A percentile compares a stretch with the other conserved stretches of the same genome.
Evolutionary conservation across 2,113 vertebrate species (phyloP).

Genomic region (Xenopus laevis): DNA sequence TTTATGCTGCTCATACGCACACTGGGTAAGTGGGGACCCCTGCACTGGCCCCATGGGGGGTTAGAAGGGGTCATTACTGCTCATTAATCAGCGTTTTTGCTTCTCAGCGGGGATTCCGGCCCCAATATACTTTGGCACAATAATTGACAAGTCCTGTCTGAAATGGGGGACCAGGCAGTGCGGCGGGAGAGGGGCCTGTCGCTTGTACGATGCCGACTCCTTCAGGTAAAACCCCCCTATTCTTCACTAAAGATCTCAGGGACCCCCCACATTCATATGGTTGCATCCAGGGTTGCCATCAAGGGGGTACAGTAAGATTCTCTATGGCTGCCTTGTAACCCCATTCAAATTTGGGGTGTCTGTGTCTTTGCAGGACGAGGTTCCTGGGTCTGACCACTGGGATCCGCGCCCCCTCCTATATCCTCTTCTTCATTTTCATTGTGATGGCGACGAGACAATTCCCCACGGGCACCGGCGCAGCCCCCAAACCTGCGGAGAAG

Average conservation of each 20-base stretch:
- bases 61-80: no score
- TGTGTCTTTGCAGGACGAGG: constrained; percentile 3
- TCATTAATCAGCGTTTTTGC: background rate
- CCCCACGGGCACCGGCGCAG: background rate
- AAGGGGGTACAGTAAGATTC: no score
- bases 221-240: constrained; percentile 88
- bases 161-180: constrained; percentile 79
- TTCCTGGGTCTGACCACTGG: constrained; percentile 24
- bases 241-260: background rate
- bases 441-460: constrained; percentile 17
- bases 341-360: no score
- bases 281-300: no score
- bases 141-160: constrained; percentile 81
- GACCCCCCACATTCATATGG: no score
- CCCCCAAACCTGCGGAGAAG: background rate
- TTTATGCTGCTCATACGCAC: constrained; percentile 65
- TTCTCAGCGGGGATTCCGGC: constrained; percentile 74
- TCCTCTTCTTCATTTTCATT: constrained; percentile 4
- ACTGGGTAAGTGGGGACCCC: constrained; percentile 67
- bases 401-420: background rate
- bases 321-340: no score
- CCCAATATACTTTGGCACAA: constrained; percentile 80
- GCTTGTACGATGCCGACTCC: constrained; percentile 71
- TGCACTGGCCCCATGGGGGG: no score
- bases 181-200: constrained; percentile 74